A percentile compares a stretch with the other conserved stretches of the same genome.
Evolutionary conservation across 2,797 vertebrate genomes (phyloP).

Genomic region (Acrossocheilus fasciatus): DNA sequence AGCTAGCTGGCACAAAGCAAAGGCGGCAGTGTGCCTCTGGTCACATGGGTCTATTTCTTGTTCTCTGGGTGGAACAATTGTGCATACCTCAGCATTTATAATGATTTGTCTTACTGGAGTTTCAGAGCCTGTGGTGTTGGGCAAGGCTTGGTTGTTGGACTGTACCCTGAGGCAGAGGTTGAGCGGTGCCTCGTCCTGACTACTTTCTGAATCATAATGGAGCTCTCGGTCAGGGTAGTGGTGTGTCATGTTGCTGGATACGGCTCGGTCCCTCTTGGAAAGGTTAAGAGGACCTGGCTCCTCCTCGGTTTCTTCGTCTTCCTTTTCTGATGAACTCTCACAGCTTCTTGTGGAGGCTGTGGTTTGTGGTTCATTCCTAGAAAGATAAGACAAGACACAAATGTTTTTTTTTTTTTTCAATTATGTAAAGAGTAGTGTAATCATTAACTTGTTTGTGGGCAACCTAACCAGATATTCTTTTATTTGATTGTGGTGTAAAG

Average conservation of each 20-base stretch:
- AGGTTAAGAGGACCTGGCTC: conserved; percentile 89
- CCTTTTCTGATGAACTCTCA: conserved; percentile 61
- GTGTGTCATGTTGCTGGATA: conserved; percentile 44
- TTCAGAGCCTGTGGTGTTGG: conserved; percentile 46
- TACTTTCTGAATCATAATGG: conserved; percentile 64
- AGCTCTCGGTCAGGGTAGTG: conserved; percentile 51
- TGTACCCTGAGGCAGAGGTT: conserved; percentile 90
- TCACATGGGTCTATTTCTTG: conserved; percentile 82
- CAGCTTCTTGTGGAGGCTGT: conserved; percentile 40
- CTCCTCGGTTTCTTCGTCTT: conserved; percentile 66
- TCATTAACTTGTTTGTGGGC: not conserved
- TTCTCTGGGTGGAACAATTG: not conserved
- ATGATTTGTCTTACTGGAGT: conserved; percentile 43
- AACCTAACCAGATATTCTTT: not conserved
- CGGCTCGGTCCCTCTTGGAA: conserved; percentile 82
- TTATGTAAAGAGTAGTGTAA: not conserved
- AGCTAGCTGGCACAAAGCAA: conserved; percentile 95
- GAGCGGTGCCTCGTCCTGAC: conserved; percentile 84
- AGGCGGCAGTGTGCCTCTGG: conserved; percentile 91
- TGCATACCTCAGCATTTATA: not conserved
- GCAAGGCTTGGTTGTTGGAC: conserved; percentile 55
- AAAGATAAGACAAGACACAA: conserved; percentile 34
- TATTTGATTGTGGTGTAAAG: not conserved
- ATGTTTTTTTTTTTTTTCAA: not conserved
- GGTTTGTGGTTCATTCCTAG: conserved; percentile 61